phyloP scores from a whole-genome alignment of 2,888 invertebrate species.

The Bombylius major region DNA sequence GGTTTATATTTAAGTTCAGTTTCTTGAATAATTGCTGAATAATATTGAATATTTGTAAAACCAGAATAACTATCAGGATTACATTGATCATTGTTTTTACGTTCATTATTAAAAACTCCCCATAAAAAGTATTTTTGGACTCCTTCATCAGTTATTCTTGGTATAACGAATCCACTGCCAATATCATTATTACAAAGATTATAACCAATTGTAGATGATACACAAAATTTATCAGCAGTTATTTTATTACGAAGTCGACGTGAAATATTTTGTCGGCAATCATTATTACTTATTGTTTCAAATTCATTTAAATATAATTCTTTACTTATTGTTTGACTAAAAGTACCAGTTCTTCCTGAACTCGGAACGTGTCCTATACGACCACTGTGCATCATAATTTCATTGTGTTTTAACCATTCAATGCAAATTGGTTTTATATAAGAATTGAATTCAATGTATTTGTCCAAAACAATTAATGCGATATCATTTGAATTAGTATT shows the following conservation, averaged over 20 bases:
- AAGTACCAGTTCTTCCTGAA: background rate
- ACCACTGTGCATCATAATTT: slow-evolving; percentile 3
- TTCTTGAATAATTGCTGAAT: background rate
- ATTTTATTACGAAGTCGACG: slow-evolving; percentile 11
- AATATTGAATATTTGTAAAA: background rate
- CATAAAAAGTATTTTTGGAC: background rate
- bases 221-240: background rate
- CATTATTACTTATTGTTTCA: background rate
- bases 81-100: background rate
- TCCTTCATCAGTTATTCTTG: background rate
- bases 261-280: background rate
- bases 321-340: slow-evolving; percentile 1
- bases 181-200: slow-evolving; percentile 12
- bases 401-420: slow-evolving; percentile 5
- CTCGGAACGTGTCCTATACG: background rate
- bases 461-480: slow-evolving; percentile 25
- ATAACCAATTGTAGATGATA: background rate
- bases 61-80: slow-evolving; percentile 1
- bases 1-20: background rate
- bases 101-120: background rate
- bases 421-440: background rate
- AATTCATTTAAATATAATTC: background rate
- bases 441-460: slow-evolving; percentile 15
- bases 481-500: slow-evolving; percentile 23
- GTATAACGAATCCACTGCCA: background rate